Conservation (phyloP, 1,140 invertebrate species). For the Anoplolepis gracilipes region DNA sequence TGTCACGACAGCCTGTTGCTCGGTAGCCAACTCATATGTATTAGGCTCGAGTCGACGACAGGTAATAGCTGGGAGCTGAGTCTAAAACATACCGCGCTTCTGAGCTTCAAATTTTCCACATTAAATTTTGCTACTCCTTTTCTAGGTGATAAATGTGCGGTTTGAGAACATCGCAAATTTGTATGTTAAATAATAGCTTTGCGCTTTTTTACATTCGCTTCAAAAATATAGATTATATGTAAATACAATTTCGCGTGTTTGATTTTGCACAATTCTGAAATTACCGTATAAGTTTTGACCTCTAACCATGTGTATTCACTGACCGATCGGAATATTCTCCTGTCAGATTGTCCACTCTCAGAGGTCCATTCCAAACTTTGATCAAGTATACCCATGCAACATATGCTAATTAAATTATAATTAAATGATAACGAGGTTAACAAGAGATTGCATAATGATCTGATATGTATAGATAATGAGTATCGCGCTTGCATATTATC, state of each 20-base stretch:
- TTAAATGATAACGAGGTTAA: slow-evolving; percentile 48
- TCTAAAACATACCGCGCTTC: slow-evolving; percentile 43
- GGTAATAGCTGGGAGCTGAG: slow-evolving; percentile 46
- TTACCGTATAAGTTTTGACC: slow-evolving; percentile 16
- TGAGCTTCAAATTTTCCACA: slow-evolving; percentile 43
- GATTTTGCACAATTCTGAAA: neutral
- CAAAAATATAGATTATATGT: neutral
- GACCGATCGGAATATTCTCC: neutral
- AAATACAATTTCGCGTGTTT: neutral
- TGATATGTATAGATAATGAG: neutral
- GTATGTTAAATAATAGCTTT: neutral
- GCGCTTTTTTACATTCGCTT: neutral
- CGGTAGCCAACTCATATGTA: slow-evolving; percentile 70
- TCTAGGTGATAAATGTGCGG: neutral
- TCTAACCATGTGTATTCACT: neutral
- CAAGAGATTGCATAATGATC: slow-evolving; percentile 37
- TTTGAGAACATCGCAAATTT: slow-evolving; percentile 6
- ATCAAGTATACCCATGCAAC: slow-evolving; percentile 12
- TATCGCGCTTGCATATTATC: neutral
- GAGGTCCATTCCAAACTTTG: slow-evolving; percentile 16
- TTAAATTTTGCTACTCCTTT: slow-evolving; percentile 27
- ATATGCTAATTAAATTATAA: slow-evolving; percentile 44
- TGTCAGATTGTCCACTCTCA: slow-evolving; percentile 21
- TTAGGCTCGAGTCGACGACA: slow-evolving; percentile 57
- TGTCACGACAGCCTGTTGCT: slow-evolving; percentile 84